Conservation (phyloP, 2,888 invertebrate species). For the Timema cristinae region DNA sequence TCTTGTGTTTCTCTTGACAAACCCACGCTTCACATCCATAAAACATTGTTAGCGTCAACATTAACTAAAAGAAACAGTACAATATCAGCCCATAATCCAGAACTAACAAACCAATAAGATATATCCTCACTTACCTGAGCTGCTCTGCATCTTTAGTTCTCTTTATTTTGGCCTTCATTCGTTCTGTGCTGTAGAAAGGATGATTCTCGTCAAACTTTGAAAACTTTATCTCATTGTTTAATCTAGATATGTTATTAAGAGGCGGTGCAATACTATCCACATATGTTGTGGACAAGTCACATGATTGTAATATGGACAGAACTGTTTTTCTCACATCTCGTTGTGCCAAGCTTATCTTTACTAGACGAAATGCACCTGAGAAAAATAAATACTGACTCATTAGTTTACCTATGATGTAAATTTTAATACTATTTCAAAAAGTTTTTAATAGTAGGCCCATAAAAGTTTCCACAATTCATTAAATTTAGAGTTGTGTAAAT, state of each 20-base stretch:
- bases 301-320: slow-evolving; percentile 70
- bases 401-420: too few relatives aligned
- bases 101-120: not conserved
- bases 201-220: slow-evolving; percentile 49
- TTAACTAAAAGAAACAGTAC: too few relatives aligned
- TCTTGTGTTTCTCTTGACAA: too few relatives aligned
- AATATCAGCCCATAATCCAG: not conserved
- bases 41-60: too few relatives aligned
- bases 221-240: slow-evolving; percentile 45
- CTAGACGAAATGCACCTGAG: slow-evolving; percentile 64
- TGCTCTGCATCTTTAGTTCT: slow-evolving; percentile 42
- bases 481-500: too few relatives aligned
- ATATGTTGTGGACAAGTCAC: slow-evolving; percentile 82
- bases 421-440: too few relatives aligned
- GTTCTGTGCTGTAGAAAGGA: slow-evolving; percentile 50
- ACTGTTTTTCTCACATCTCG: slow-evolving; percentile 68
- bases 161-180: slow-evolving; percentile 49
- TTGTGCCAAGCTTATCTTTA: slow-evolving; percentile 68
- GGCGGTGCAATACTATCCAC: slow-evolving; percentile 65
- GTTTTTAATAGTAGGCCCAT: too few relatives aligned
- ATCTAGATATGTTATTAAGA: slow-evolving; percentile 39
- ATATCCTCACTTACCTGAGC: slow-evolving; percentile 35
- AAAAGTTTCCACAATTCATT: too few relatives aligned
- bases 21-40: too few relatives aligned
- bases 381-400: slow-evolving; percentile 32